Base-by-base conservation (phyloP, 2,113 vertebrate genomes). In the Gulo gulo region DNA sequence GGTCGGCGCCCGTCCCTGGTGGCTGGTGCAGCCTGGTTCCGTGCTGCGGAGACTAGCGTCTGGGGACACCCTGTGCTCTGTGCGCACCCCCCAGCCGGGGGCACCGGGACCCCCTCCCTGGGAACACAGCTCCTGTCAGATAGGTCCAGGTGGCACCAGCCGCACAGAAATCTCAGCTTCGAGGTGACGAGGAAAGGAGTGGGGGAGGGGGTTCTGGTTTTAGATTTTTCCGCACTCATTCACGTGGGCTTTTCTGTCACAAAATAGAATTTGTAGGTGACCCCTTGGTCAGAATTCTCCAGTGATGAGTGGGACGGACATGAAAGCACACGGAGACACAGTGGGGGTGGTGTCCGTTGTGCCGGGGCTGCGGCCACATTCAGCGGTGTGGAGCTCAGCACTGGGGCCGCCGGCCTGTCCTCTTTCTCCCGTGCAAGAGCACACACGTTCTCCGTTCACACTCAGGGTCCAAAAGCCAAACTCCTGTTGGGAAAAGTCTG, bases 281-380 rank as follows among this genome's bases (percentile, higher is more conserved):
- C 7, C 45, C 12, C 23, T 81, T 50, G 7, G 4, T 92, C 18
- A 57, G 81, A 81, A 21, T 16, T 42, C 16, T 39, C 45, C 39
- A 26, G 23, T 2, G 88, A 34, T 26, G 14, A 7, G 1, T 10
- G 47, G 47, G 21, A 6, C 1, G 1, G 23, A 42, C 31, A 0
- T 16, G 20, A 7, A 31, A 10, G 36, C 63, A 39, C 71, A 6
- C 1, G 20, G 36, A 39, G 36, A 42, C 71, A 39, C 21, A 1
- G 8, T 8, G 3, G 2, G 10, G n/a, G 71, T 24, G 2, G 10
- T 24, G 39, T 24, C 9, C 4, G 15, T 34, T 1, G 2, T 4
- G 34, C 34, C 15, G 31, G 63, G 65, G 34, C 18, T 1, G 34
- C 7, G 16, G 67, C 34, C 18, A 69, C 34, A 16, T 4, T 20